Evolutionary conservation across 2,797 vertebrate genomes (phyloP).

Genomic region (Momotus momota): DNA sequence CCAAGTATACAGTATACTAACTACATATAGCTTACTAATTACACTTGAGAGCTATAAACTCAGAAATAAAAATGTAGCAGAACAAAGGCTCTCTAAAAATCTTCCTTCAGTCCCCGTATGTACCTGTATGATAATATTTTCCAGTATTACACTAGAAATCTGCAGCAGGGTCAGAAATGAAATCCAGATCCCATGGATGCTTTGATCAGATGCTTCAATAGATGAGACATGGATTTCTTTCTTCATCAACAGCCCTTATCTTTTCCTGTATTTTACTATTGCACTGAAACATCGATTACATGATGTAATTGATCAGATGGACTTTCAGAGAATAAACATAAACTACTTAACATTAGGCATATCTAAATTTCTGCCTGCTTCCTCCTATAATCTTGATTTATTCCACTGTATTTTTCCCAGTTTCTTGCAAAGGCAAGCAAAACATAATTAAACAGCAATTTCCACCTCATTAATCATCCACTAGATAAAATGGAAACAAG

Average conservation of each 20-base stretch:
- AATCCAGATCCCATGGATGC: neutral
- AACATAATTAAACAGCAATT: neutral
- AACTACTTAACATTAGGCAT: neutral
- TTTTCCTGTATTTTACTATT: neutral
- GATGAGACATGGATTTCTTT: neutral
- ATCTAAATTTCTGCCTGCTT: neutral
- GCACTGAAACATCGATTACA: neutral
- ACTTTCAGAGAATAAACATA: neutral
- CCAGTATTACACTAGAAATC: neutral
- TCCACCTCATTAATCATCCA: neutral
- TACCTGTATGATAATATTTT: neutral
- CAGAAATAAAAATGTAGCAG: neutral
- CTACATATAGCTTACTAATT: neutral
- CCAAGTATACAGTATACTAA: neutral
- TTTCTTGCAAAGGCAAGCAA: neutral
- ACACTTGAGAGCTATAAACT: neutral
- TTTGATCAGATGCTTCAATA: neutral
- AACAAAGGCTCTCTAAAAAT: neutral
- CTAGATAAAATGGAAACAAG: neutral
- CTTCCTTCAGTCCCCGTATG: neutral
- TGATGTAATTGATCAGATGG: neutral
- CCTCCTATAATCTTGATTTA: neutral
- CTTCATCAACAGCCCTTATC: neutral
- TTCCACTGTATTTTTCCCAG: neutral
- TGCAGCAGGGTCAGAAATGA: neutral